phyloP scores from a whole-genome alignment of 2,797 vertebrate species.

The Cossypha caffra region DNA sequence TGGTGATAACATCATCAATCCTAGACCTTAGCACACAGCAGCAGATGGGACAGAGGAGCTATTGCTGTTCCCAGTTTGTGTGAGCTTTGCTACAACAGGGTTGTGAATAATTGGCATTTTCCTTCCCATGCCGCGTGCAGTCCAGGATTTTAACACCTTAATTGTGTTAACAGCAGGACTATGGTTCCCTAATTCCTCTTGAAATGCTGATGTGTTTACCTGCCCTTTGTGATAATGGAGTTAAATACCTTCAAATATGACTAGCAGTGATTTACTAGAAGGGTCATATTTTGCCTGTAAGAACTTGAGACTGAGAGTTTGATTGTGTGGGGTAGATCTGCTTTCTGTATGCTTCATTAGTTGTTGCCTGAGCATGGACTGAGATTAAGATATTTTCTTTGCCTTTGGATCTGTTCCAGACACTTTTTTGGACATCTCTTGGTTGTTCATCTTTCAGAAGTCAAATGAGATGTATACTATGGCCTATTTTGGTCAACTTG shows the following conservation, averaged over 20 bases:
- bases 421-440: conserved; percentile 27
- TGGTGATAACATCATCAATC: neutral
- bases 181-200: neutral
- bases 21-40: neutral
- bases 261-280: neutral
- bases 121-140: neutral
- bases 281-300: neutral
- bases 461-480: neutral
- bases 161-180: neutral
- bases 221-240: neutral
- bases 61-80: neutral
- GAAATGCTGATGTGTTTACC: neutral
- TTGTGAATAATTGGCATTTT: neutral
- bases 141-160: neutral
- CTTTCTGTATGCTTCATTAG: neutral
- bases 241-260: neutral
- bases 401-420: conserved; percentile 25
- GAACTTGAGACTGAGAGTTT: neutral
- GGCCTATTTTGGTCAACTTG: conserved; percentile 43
- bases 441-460: neutral
- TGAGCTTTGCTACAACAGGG: neutral
- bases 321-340: neutral
- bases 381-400: conserved; percentile 27
- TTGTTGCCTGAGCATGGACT: neutral
- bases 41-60: neutral